These are phyloP conservation scores for Acanthosepion pharaonis DNA, from an alignment of 2,888 invertebrate species.

Conservation along the genomic window DNA sequence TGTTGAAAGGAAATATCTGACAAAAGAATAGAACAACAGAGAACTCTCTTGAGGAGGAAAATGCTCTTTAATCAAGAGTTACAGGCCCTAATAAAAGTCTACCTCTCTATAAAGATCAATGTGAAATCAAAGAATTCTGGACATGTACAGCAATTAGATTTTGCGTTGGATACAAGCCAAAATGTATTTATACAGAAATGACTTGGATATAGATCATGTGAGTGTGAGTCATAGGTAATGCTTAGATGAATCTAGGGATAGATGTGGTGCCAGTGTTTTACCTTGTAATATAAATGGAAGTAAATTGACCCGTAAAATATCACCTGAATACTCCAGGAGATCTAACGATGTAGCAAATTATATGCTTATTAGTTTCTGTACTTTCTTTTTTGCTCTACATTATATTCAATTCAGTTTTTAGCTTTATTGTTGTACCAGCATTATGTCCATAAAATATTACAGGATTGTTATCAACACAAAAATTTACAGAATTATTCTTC, in stretches of 20 bases:
- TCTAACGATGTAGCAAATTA: neutral
- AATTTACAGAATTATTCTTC: too few species aligned
- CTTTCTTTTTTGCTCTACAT: neutral
- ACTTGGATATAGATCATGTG: neutral
- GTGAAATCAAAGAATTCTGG: neutral
- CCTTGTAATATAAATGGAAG: neutral
- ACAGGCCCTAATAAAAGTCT: neutral
- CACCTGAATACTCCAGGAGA: neutral
- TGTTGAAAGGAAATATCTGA: neutral
- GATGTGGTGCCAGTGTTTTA: neutral
- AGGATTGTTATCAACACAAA: too few species aligned
- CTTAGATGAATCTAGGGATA: neutral
- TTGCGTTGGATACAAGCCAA: neutral
- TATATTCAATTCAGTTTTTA: neutral
- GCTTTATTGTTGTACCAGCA: too few species aligned
- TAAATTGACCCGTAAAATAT: neutral
- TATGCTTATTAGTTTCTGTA: too few species aligned
- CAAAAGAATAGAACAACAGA: neutral
- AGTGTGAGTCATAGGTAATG: neutral
- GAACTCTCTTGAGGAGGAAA: neutral
- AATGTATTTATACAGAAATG: neutral
- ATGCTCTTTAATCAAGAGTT: neutral
- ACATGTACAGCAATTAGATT: neutral
- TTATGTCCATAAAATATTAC: too few species aligned
- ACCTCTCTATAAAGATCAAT: neutral